Evolutionary conservation across 2,888 invertebrate species (phyloP), one percentile per base, ranked within the genome.

Genomic region (Tetanocera ferruginea): DNA sequence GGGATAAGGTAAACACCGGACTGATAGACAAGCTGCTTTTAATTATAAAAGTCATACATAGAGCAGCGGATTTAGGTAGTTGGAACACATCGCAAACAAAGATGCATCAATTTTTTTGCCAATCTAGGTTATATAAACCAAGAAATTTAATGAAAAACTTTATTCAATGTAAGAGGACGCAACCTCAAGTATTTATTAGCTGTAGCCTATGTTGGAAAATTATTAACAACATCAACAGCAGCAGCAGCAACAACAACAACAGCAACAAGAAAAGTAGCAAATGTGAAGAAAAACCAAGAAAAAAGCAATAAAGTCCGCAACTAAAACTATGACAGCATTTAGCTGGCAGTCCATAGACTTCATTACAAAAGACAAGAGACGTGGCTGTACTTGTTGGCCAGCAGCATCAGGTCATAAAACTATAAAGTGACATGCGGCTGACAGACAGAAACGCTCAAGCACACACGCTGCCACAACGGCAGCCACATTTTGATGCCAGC

Each of bases 211-310:
- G 25, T 62, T 57, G 25, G 37, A 72, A 72, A 72, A 72, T 72
- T 72, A 85, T 85, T 85, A 84, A 83, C 80, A 85, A 83, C 81
- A 82, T 79, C 52, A 70, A 28, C 66, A 34, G 55, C 14, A 62
- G 19, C 37, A 73, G 31, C 34, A 64, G 37, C 62, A 77, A 19
- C 49, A 55, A 3, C 62, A 76, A 49, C 76, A 62, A 11, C 76
- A 76, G 28, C 72, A 52, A 23, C 31, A 51, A 37, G 28, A 57
- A 25, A 4, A 55, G 60, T 55, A 31, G 14, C 52, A 31, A 28
- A 28, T n/a, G 14, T 28, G 31, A 71, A n/a, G 23, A 52, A n/a
- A 49, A 3, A 43, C n/a, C 14, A 19, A 19, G 6, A n/a, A 70
- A 9, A 28, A 0, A 31, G n/a, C 23, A 37, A 19, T 1, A 57